Evolutionary conservation across 2,888 invertebrate species (phyloP), one percentile per base, ranked within the genome.

Genomic region (Fragum sueziense): DNA sequence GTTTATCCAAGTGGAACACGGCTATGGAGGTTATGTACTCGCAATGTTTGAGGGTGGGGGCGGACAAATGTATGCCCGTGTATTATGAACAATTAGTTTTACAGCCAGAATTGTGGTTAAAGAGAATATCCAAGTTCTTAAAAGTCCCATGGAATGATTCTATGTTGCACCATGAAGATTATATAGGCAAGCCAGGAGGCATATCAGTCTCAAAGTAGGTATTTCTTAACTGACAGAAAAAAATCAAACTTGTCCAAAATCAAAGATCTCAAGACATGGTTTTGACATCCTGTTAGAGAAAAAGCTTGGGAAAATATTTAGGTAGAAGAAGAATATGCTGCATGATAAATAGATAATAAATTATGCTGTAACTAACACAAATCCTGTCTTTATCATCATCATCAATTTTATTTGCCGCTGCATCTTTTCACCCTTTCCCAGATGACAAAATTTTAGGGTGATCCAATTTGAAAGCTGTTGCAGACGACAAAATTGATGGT

Each of bases 21-120:
- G 98, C 98, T 52, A 97, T 98, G 92, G 96, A 97, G 93, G 95
- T 96, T 80, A 99, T 99, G 99, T 96, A 89, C 73, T 85, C 87
- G 20, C 88, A 93, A 86, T 91, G 89, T 89, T 61, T 88, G 34
- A 81, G 85, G 72, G 87, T 90, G 3, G 93, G 93, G 1, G 89
- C 93, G 2, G 80, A 85, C 71, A 95, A 95, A 89, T 98, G 98
- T 94, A 94, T 98, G 94, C 95, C 96, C 91, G 97, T 99, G 77
- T 97, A 97, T 91, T 99, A 99, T 94, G 99, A 99, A 94, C 97
- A 98, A 94, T 95, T 99, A 91, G 99, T 99, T 89, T 95, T 99
- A 88, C 97, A 98, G 94, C 99, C 99, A 11, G 95, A 95, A 84
- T 95, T 95, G 85, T 97, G 97, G 95, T 96, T 99, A 96, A 95